Conservation (phyloP, 2,888 invertebrate genomes). For the Baronia brevicornis region DNA sequence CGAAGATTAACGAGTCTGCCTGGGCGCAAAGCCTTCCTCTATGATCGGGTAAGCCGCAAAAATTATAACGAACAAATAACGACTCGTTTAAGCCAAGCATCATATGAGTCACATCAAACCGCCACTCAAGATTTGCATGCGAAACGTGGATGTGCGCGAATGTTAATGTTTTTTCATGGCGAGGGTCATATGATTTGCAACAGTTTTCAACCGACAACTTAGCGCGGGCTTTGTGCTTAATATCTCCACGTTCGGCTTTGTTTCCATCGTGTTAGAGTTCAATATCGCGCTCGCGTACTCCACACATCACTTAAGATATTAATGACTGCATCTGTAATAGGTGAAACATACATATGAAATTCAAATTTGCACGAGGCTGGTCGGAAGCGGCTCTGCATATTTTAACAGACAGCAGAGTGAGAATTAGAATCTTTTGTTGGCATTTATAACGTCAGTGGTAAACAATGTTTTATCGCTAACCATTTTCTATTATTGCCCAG, state of each 20-base stretch:
- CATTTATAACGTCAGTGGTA: slow-evolving; percentile 58
- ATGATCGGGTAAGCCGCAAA: no score
- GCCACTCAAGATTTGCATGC: slow-evolving; percentile 59
- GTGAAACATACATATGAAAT: slow-evolving; percentile 75
- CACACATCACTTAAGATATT: slow-evolving; percentile 74
- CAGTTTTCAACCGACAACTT: slow-evolving; percentile 68
- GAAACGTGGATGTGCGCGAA: slow-evolving; percentile 57
- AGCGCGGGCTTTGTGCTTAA: slow-evolving; percentile 46
- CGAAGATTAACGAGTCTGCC: no score
- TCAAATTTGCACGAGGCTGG: slow-evolving; percentile 66
- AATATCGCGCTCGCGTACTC: slow-evolving; percentile 38
- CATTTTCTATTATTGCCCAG: no score
- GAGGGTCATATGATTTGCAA: slow-evolving; percentile 70
- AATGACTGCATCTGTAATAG: slow-evolving; percentile 76
- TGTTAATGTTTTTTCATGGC: slow-evolving; percentile 70
- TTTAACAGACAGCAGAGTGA: slow-evolving; percentile 74
- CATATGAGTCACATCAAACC: slow-evolving; percentile 26
- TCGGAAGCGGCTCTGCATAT: slow-evolving; percentile 70
- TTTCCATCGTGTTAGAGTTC: slow-evolving; percentile 32
- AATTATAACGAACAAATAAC: slow-evolving; percentile 20
- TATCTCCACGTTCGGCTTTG: slow-evolving; percentile 20
- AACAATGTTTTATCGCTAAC: slow-evolving; percentile 48
- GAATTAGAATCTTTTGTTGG: slow-evolving; percentile 75
- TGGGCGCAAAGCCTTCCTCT: no score
- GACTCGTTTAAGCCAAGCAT: slow-evolving; percentile 26